phyloP scores from a whole-genome alignment of 2,797 vertebrate genomes.

The Paedocypris micromegethes region DNA sequence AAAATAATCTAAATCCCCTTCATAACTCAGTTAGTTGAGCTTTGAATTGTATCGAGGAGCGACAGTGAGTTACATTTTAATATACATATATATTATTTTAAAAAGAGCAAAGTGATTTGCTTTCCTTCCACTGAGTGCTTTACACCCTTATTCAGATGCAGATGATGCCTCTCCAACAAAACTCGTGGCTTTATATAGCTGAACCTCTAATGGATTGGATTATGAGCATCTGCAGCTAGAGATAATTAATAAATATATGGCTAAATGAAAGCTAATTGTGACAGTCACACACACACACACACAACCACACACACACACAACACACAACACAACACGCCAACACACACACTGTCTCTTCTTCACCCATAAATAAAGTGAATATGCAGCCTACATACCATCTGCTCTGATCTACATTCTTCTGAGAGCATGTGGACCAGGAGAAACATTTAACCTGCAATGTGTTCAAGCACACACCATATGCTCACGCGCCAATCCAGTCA shows the following conservation, averaged over 20 bases:
- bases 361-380: slow-evolving; percentile 47
- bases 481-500: slow-evolving; percentile 23
- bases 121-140: no score
- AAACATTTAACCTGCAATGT: slow-evolving; percentile 51
- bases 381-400: slow-evolving; percentile 53
- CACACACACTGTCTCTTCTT: slow-evolving; percentile 39
- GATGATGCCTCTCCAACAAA: no score
- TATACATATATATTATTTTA: no score
- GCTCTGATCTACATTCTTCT: slow-evolving; percentile 42
- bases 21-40: no score
- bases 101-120: no score
- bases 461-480: slow-evolving; percentile 40
- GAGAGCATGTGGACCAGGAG: slow-evolving; percentile 46
- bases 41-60: no score
- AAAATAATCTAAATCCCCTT: no score
- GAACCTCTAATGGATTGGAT: slow-evolving; percentile 27
- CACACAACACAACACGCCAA: no score
- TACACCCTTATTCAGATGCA: no score
- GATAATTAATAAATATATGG: slow-evolving; percentile 48
- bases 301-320: no score
- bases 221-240: slow-evolving; percentile 30
- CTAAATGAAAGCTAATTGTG: slow-evolving; percentile 30
- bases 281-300: slow-evolving; percentile 31
- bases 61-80: no score
- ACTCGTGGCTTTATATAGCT: background rate